Conservation (phyloP, 2,797 vertebrate species). For the Pseudochaenichthys georgianus region DNA sequence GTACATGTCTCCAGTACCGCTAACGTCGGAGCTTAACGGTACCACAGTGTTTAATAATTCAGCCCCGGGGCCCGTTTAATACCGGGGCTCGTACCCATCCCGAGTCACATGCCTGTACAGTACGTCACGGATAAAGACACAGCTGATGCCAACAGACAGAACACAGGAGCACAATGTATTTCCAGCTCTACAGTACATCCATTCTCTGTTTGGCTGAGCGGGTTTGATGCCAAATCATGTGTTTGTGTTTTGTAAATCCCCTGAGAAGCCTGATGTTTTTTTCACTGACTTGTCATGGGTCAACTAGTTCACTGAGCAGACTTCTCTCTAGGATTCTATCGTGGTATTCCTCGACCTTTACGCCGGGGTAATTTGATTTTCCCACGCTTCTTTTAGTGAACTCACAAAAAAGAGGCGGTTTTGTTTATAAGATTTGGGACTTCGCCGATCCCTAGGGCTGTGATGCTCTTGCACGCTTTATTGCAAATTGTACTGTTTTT, state of each 20-base stretch:
- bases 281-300: constrained; percentile 50
- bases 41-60: too few relatives aligned
- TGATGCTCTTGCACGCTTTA: not conserved
- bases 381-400: constrained; percentile 52
- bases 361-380: constrained; percentile 47
- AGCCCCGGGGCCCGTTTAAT: too few relatives aligned
- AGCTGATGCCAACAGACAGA: constrained; percentile 6
- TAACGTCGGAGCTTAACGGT: too few relatives aligned
- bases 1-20: too few relatives aligned
- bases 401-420: constrained; percentile 38
- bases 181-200: constrained; percentile 15
- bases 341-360: constrained; percentile 50
- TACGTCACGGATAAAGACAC: not conserved
- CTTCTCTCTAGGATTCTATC: constrained; percentile 28
- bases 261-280: constrained; percentile 42
- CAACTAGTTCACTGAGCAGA: constrained; percentile 51
- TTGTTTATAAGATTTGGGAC: constrained; percentile 49
- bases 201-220: constrained; percentile 29
- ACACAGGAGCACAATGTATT: not conserved
- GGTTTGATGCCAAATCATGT: constrained; percentile 59
- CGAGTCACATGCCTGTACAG: not conserved
- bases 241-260: constrained; percentile 65
- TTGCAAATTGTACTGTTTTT: constrained; percentile 14
- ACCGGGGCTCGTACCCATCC: too few relatives aligned
- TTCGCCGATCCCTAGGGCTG: constrained; percentile 22